Evolutionary conservation across 1,140 invertebrate species (phyloP).

Genomic region (Cepaea nemoralis): DNA sequence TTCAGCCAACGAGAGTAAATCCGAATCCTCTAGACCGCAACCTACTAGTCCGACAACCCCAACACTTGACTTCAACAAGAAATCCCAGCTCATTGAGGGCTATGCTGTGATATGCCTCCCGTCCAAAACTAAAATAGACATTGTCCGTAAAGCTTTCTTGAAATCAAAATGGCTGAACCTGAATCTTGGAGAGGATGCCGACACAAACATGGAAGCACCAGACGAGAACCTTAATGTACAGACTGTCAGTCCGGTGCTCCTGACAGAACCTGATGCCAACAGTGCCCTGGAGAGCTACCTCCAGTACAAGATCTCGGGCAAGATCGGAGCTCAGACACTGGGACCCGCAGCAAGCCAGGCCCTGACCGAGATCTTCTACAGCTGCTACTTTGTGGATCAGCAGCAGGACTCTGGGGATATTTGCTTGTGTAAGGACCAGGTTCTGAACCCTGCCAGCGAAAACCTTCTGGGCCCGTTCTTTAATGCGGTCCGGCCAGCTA

Average conservation of each 20-base stretch:
- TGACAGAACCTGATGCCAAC: slow-evolving; percentile 62
- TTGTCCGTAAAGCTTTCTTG: slow-evolving; percentile 54
- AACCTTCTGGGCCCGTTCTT: slow-evolving; percentile 69
- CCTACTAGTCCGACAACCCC: neutral
- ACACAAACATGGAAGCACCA: slow-evolving; percentile 16
- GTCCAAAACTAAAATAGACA: slow-evolving; percentile 67
- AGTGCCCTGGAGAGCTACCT: slow-evolving; percentile 66
- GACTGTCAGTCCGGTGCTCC: slow-evolving; percentile 41
- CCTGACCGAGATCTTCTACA: slow-evolving; percentile 70
- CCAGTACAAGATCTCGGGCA: slow-evolving; percentile 59
- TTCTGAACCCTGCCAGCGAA: slow-evolving; percentile 62
- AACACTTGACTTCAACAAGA: slow-evolving; percentile 34
- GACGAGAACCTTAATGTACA: slow-evolving; percentile 40
- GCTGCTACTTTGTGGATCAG: slow-evolving; percentile 70
- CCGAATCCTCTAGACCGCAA: neutral
- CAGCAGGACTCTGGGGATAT: slow-evolving; percentile 70
- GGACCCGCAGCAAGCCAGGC: slow-evolving; percentile 56
- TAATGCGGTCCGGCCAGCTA: slow-evolving; percentile 60
- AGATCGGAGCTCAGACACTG: slow-evolving; percentile 19
- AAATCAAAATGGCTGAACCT: slow-evolving; percentile 47
- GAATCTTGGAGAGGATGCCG: slow-evolving; percentile 25
- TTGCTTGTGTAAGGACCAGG: slow-evolving; percentile 68
- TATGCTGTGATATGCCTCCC: slow-evolving; percentile 66
- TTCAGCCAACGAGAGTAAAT: neutral
- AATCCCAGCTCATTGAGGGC: slow-evolving; percentile 47